These are phyloP conservation scores for Athalia rosae DNA, from an alignment of 2,888 invertebrate species.

Conservation along the genomic window DNA sequence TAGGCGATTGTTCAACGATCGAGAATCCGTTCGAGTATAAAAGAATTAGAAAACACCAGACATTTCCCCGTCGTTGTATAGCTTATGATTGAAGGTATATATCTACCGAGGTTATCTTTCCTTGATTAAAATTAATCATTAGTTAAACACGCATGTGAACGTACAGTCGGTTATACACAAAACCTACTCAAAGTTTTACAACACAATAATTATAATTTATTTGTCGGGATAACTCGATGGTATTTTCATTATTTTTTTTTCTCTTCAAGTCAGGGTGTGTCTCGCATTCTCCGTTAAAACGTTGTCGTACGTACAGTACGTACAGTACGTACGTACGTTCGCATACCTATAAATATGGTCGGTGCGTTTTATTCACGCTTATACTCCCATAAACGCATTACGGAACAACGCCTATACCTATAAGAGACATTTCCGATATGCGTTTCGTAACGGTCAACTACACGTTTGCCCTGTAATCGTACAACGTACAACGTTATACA, in stretches of 20 bases:
- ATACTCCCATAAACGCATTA: slow-evolving; percentile 32
- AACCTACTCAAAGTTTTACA: neutral
- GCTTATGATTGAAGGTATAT: neutral
- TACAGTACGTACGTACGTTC: too few species aligned
- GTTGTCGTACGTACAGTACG: too few species aligned
- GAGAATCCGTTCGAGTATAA: too few species aligned
- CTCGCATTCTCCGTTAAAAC: neutral
- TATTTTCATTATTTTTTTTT: neutral
- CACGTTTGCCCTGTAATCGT: neutral
- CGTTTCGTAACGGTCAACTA: slow-evolving; percentile 39
- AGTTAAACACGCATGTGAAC: neutral
- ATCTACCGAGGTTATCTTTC: neutral
- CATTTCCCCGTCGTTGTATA: too few species aligned
- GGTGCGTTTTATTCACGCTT: slow-evolving; percentile 1
- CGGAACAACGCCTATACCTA: slow-evolving; percentile 36
- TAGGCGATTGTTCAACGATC: too few species aligned
- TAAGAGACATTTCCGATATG: slow-evolving; percentile 36
- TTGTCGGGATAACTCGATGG: neutral
- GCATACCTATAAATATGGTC: neutral
- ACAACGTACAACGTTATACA: neutral
- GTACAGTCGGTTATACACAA: neutral
- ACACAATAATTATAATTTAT: neutral
- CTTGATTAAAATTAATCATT: neutral
- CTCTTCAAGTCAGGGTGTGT: neutral
- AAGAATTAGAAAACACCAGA: too few species aligned